Evolutionary conservation across 2,888 invertebrate genomes (phyloP).

Genomic region (Muscina levida): DNA sequence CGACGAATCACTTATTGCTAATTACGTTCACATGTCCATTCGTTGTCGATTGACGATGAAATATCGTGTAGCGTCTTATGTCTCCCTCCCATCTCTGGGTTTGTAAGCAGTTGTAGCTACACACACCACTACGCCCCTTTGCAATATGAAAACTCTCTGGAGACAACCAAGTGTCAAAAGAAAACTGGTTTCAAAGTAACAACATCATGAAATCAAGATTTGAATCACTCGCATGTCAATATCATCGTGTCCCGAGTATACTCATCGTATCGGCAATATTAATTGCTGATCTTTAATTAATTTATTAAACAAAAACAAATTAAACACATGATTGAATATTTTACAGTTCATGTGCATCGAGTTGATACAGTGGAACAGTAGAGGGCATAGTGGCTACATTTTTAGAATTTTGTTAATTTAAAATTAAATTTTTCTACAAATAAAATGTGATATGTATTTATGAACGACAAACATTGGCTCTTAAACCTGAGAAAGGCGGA

Average conservation of each 20-base stretch:
- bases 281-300: constrained; percentile 37
- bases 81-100: neutral
- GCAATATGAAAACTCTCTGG: neutral
- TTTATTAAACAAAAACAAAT: constrained; percentile 33
- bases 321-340: constrained; percentile 40
- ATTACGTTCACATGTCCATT: constrained; percentile 54
- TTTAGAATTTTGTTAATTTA: neutral
- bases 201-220: constrained; percentile 28
- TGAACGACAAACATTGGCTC: too few relatives aligned
- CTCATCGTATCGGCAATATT: neutral
- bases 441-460: too few relatives aligned
- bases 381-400: too few relatives aligned
- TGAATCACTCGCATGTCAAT: constrained; percentile 28
- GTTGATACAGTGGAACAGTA: neutral
- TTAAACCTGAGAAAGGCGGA: too few relatives aligned
- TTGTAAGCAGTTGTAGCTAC: too few relatives aligned
- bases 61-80: neutral
- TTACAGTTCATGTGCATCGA: too few relatives aligned
- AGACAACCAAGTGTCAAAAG: neutral
- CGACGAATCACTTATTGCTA: constrained; percentile 36
- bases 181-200: neutral
- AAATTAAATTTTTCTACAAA: too few relatives aligned
- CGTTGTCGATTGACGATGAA: neutral
- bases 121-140: constrained; percentile 35
- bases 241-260: constrained; percentile 13